Evolutionary conservation across 2,888 invertebrate genomes (phyloP).

Genomic region (Dexiosoma caninum): DNA sequence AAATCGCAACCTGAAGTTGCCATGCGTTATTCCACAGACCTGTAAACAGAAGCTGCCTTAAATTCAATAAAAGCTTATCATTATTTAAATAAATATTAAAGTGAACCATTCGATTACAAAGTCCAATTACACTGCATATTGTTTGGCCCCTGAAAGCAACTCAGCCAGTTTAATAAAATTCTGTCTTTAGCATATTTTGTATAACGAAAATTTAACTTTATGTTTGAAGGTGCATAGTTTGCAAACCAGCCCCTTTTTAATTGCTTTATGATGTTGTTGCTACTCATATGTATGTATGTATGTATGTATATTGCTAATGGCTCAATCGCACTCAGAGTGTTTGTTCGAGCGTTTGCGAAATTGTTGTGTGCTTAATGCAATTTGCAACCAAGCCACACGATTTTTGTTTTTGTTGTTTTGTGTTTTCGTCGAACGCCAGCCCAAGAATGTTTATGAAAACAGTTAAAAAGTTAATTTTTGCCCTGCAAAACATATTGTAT

Average conservation of each 20-base stretch:
- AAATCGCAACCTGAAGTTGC: too few species aligned
- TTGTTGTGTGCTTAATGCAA: slow-evolving; percentile 3
- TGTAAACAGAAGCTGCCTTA: too few species aligned
- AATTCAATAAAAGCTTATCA: too few species aligned
- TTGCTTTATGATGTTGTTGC: background rate
- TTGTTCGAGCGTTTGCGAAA: background rate
- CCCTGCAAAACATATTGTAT: background rate
- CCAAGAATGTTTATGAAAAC: background rate
- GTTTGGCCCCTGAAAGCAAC: too few species aligned
- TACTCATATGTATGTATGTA: background rate
- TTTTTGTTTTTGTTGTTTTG: too few species aligned
- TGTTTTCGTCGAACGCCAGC: background rate
- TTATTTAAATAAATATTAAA: too few species aligned
- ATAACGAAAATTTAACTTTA: background rate
- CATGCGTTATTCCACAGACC: too few species aligned
- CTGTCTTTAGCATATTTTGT: too few species aligned
- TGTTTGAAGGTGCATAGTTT: background rate
- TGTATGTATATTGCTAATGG: background rate
- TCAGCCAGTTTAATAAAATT: too few species aligned
- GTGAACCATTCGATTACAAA: too few species aligned
- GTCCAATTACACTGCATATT: too few species aligned
- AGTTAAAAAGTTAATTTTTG: slow-evolving; percentile 18
- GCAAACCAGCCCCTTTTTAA: background rate
- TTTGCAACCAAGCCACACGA: slow-evolving; percentile 10
- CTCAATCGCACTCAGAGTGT: background rate